A percentile compares a stretch with the other conserved stretches of the same genome.
Evolutionary conservation across 2,888 invertebrate species (phyloP).

Genomic region (Oscheius sp.): DNA sequence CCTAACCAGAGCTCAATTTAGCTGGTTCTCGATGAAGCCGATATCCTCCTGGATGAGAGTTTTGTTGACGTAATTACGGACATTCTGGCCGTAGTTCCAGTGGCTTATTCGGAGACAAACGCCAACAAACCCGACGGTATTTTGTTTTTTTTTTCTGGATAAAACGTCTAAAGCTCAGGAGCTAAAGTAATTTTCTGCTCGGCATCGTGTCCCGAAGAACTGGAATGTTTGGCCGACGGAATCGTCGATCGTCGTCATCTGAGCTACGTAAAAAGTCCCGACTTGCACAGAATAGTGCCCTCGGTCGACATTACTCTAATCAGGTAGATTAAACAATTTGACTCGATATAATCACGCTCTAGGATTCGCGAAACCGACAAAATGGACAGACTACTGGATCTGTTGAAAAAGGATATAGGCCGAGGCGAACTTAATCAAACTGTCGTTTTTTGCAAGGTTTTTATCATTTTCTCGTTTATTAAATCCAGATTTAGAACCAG

Average conservation of each 20-base stretch:
- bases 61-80: constrained; percentile 46
- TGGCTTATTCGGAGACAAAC: constrained; percentile 38
- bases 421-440: constrained; percentile 34
- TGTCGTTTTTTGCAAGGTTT: constrained; percentile 38
- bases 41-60: constrained; percentile 47
- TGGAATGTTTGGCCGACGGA: constrained; percentile 46
- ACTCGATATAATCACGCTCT: background rate
- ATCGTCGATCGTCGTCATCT: constrained; percentile 39
- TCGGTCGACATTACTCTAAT: constrained; percentile 32
- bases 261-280: constrained; percentile 40
- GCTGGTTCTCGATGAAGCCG: constrained; percentile 54
- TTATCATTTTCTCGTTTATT: background rate
- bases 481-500: constrained; percentile 15
- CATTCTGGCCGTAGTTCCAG: constrained; percentile 42
- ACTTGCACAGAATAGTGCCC: constrained; percentile 26
- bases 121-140: constrained; percentile 16
- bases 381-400: constrained; percentile 7
- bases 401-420: constrained; percentile 16
- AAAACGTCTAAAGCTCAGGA: constrained; percentile 6
- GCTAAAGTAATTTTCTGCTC: constrained; percentile 37
- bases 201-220: constrained; percentile 51
- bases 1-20: background rate
- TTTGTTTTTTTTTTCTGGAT: background rate
- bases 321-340: constrained; percentile 9
- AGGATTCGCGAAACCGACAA: constrained; percentile 34